A percentile compares a stretch with the other conserved stretches of the same genome.
Conservation (phyloP, 2,888 invertebrate species). For the Drosophila paranaensis region DNA sequence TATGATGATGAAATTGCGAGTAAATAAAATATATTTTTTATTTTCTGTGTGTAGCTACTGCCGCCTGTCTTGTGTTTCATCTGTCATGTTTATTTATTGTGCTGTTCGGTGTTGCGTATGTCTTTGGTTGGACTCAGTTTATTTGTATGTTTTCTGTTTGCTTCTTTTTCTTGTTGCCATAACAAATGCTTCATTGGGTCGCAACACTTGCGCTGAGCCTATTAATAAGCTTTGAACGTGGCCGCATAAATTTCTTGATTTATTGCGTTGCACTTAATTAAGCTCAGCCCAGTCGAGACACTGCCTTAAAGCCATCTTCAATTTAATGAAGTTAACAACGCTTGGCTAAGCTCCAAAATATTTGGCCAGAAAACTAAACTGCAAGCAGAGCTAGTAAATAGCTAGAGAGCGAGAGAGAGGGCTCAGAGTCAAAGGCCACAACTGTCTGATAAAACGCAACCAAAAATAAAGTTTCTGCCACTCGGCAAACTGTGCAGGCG, state of each 20-base stretch:
- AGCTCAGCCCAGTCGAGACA: constrained; percentile 20
- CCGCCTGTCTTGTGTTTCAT: constrained; percentile 34
- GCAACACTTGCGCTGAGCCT: constrained; percentile 19
- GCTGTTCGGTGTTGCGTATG: constrained; percentile 10
- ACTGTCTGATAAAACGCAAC: constrained; percentile 37
- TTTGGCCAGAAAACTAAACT: constrained; percentile 26
- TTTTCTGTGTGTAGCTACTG: constrained; percentile 20
- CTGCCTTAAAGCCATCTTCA: constrained; percentile 33
- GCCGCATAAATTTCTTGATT: constrained; percentile 51
- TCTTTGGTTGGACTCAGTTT: constrained; percentile 14
- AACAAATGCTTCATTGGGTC: constrained; percentile 27
- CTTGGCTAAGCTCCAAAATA: constrained; percentile 36
- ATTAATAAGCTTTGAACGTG: constrained; percentile 67
- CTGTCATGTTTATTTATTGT: constrained; percentile 65
- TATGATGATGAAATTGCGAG: constrained; percentile 31
- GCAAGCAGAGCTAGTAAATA: not conserved
- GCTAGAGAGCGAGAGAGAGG: not conserved
- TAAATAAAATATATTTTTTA: constrained; percentile 53
- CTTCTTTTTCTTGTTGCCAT: no score
- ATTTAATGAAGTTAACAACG: constrained; percentile 33
- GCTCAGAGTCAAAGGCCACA: constrained; percentile 45
- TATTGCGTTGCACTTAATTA: constrained; percentile 67
- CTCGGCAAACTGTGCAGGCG: constrained; percentile 41
- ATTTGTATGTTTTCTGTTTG: constrained; percentile 11
- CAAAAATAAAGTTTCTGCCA: constrained; percentile 38